Percentiles rank a stretch among this genome's conserved stretches.
Evolutionary conservation across 1,140 invertebrate genomes (phyloP).

Genomic region (Eueides isabella): DNA sequence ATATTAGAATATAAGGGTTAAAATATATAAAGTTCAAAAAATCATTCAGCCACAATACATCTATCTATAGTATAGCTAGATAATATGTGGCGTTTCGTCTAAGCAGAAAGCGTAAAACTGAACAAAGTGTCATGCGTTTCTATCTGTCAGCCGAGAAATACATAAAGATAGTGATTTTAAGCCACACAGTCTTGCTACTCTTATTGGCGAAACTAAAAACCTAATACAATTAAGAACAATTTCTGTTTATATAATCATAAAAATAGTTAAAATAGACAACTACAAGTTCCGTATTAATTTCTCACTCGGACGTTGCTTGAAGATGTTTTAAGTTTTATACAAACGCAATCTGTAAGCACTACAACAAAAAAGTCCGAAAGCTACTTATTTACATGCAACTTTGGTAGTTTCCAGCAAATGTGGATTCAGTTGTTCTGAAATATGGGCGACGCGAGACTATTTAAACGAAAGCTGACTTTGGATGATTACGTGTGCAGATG

Average conservation of each 20-base stretch:
- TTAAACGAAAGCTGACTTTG: not conserved
- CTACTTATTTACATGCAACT: not conserved
- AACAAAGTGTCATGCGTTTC: not conserved
- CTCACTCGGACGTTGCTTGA: not conserved
- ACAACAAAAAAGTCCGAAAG: not conserved
- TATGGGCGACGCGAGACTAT: not conserved
- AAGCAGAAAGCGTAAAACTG: not conserved
- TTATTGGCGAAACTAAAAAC: too few relatives aligned
- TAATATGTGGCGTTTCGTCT: not conserved
- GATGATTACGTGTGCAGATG: not conserved
- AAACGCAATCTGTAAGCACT: not conserved
- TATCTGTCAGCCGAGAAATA: not conserved
- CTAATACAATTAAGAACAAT: too few relatives aligned
- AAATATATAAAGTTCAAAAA: too few relatives aligned
- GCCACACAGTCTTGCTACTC: constrained; percentile 1
- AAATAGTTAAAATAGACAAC: too few relatives aligned
- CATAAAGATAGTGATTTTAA: not conserved
- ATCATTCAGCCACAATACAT: too few relatives aligned
- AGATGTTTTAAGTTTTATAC: not conserved
- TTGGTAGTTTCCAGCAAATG: not conserved
- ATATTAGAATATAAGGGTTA: too few relatives aligned
- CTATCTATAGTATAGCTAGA: too few relatives aligned
- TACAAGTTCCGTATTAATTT: not conserved
- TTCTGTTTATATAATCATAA: too few relatives aligned
- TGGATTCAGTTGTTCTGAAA: not conserved